These are phyloP conservation scores for Drosophila mauritiana DNA, from an alignment of 1,140 invertebrate genomes.

Conservation along the genomic window DNA sequence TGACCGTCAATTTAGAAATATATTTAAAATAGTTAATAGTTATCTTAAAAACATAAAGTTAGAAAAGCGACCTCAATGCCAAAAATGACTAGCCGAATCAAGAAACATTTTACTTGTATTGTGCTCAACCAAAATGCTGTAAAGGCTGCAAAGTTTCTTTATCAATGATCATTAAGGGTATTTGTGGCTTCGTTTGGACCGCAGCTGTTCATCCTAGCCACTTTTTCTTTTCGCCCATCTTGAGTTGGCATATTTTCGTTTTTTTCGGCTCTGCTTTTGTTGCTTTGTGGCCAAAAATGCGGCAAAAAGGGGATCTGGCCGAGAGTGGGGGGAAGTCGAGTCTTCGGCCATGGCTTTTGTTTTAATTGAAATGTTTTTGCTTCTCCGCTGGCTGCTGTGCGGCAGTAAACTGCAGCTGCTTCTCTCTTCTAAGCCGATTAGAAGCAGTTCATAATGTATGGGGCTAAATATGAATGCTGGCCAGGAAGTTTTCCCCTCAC, in stretches of 20 bases:
- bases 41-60: no score
- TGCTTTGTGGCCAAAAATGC: slow-evolving; percentile 56
- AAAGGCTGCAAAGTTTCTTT: slow-evolving; percentile 26
- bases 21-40: no score
- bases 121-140: background rate
- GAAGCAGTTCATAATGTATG: slow-evolving; percentile 73
- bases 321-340: slow-evolving; percentile 7
- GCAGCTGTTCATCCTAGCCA: slow-evolving; percentile 25
- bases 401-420: slow-evolving; percentile 29
- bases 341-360: slow-evolving; percentile 65
- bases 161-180: slow-evolving; percentile 44
- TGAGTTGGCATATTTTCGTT: slow-evolving; percentile 44
- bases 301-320: slow-evolving; percentile 9
- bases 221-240: slow-evolving; percentile 23
- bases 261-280: slow-evolving; percentile 22
- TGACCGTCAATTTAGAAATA: no score
- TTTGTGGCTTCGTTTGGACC: slow-evolving; percentile 25
- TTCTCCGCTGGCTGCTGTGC: slow-evolving; percentile 28
- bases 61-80: no score
- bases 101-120: no score
- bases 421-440: slow-evolving; percentile 70
- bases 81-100: no score
- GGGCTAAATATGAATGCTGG: slow-evolving; percentile 69
- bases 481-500: slow-evolving; percentile 21
- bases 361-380: slow-evolving; percentile 80